Evolutionary conservation across 1,140 invertebrate species (phyloP).

Genomic region (Chrysomallon squamiferum): DNA sequence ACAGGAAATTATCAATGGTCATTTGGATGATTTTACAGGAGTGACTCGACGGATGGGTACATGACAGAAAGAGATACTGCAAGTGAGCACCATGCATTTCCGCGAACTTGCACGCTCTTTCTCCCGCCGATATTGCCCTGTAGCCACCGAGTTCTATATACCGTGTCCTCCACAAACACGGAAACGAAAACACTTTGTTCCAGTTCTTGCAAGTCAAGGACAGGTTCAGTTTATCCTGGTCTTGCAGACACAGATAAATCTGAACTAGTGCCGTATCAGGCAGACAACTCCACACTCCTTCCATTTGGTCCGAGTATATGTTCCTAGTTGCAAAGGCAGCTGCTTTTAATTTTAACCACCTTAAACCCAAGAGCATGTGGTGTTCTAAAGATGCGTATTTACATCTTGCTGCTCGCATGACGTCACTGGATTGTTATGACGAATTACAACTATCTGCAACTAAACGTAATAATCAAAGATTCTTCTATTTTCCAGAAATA

Average conservation of each 20-base stretch:
- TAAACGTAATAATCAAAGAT: too few species aligned
- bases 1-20: conserved; percentile 20
- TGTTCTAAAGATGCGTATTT: too few species aligned
- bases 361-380: too few species aligned
- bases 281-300: conserved; percentile 11
- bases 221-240: conserved; percentile 16
- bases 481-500: too few species aligned
- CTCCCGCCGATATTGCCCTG: conserved; percentile 7
- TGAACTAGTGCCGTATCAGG: conserved; percentile 22
- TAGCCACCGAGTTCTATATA: conserved; percentile 24
- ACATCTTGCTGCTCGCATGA: too few species aligned
- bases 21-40: conserved; percentile 23
- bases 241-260: conserved; percentile 15
- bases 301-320: too few species aligned
- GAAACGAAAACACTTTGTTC: conserved; percentile 12
- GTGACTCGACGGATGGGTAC: conserved; percentile 24
- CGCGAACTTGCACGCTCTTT: conserved; percentile 20
- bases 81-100: conserved; percentile 12
- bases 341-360: too few species aligned
- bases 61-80: conserved; percentile 13
- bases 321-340: too few species aligned
- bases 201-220: conserved; percentile 22
- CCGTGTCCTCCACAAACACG: conserved; percentile 21
- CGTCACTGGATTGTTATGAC: too few species aligned
- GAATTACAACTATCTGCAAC: too few species aligned